phyloP scores from a whole-genome alignment of 2,888 invertebrate species.

The Temnothorax ravouxi region DNA sequence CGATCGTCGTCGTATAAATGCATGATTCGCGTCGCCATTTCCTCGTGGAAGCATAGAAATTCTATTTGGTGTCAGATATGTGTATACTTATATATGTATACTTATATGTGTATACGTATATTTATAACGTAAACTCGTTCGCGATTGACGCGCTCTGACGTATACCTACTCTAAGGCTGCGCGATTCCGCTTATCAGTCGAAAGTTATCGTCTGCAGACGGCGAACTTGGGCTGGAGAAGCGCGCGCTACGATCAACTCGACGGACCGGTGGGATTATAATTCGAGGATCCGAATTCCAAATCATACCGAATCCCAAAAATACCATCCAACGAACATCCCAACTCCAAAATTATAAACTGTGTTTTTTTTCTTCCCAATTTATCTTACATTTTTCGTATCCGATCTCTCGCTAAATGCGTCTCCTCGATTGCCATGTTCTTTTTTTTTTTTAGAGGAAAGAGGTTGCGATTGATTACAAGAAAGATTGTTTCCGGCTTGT shows the following conservation, averaged over 20 bases:
- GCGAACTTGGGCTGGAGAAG: not conserved
- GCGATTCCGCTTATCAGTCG: conserved; percentile 15
- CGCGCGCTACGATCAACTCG: not conserved
- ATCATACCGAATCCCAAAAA: not conserved
- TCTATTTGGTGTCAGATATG: conserved; percentile 11
- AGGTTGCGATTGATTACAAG: not conserved
- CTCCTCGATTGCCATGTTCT: not conserved
- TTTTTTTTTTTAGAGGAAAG: not conserved
- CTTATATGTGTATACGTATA: conserved; percentile 30
- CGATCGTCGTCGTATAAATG: conserved; percentile 21
- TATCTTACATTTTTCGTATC: no score
- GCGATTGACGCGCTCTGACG: not conserved
- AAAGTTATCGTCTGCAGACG: not conserved
- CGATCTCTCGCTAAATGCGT: not conserved
- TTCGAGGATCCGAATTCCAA: conserved; percentile 19
- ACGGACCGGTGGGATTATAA: not conserved
- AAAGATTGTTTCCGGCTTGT: not conserved
- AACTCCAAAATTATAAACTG: not conserved
- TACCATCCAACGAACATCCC: not conserved
- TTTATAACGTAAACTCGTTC: conserved; percentile 20
- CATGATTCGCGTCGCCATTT: not conserved
- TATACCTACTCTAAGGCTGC: not conserved
- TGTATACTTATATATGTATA: conserved; percentile 32
- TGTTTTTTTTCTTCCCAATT: not conserved
- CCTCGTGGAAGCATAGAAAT: conserved; percentile 32